These are phyloP conservation scores for Diarsia brunnea DNA, from an alignment of 2,888 invertebrate genomes.

Conservation along the genomic window DNA sequence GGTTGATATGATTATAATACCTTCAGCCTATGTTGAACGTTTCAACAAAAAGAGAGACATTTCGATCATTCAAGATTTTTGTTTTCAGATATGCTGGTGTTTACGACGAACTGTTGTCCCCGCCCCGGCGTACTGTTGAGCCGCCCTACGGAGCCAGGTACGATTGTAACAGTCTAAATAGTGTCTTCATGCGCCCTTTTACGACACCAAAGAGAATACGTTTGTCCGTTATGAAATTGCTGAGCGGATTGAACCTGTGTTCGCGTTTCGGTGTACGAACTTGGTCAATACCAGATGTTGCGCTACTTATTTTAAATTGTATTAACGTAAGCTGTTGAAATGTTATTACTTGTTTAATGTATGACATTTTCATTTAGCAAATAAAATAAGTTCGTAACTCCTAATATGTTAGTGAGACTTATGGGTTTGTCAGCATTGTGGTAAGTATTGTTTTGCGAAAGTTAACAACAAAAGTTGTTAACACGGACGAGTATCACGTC, in stretches of 20 bases:
- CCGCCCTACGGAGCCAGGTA: constrained; percentile 90
- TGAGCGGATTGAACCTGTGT: constrained; percentile 86
- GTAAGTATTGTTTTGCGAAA: constrained; percentile 55
- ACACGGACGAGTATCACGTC: constrained; percentile 16
- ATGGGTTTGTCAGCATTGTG: constrained; percentile 39
- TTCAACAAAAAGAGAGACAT: background rate
- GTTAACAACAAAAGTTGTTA: constrained; percentile 33
- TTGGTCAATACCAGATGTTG: constrained; percentile 46
- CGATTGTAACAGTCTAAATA: constrained; percentile 88
- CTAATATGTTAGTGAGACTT: constrained; percentile 31
- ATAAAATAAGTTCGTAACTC: constrained; percentile 28
- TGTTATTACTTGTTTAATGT: constrained; percentile 58
- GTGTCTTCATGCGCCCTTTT: constrained; percentile 79
- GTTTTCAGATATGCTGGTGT: constrained; percentile 84
- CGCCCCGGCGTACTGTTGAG: constrained; percentile 88
- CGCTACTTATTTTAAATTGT: constrained; percentile 51
- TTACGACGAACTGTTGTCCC: constrained; percentile 89
- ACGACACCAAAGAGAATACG: constrained; percentile 73
- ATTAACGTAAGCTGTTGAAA: constrained; percentile 61
- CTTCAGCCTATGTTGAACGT: background rate
- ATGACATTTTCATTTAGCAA: constrained; percentile 48
- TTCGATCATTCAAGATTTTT: background rate
- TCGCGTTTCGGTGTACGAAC: constrained; percentile 71
- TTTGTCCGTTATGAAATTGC: constrained; percentile 79
- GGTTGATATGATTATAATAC: background rate